phyloP scores from a whole-genome alignment of 2,797 vertebrate species.

The Fistularia commersonii region DNA sequence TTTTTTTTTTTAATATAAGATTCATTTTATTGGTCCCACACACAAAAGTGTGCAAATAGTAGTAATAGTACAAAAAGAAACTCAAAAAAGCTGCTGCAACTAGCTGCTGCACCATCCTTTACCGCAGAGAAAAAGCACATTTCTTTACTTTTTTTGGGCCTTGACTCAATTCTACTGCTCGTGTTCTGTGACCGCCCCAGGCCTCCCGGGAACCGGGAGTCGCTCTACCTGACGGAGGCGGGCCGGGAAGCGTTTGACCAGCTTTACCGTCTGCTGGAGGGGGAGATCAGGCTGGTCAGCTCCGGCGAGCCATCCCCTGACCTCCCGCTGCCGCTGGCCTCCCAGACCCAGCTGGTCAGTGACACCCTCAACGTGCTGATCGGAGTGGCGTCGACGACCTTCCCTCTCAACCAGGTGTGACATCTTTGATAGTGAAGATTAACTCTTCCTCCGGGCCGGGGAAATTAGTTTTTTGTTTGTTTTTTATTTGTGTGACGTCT shows the following conservation, averaged over 20 bases:
- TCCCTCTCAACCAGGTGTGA: conserved; percentile 88
- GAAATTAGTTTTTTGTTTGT: no score
- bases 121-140: no score
- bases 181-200: conserved; percentile 66
- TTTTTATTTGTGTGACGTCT: no score
- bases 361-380: conserved; percentile 92
- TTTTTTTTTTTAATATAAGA: no score
- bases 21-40: no score
- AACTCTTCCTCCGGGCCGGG: no score
- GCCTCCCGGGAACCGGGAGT: conserved; percentile 88
- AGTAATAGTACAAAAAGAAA: no score
- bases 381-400: conserved; percentile 89
- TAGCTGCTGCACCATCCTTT: no score
- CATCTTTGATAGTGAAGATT: not conserved
- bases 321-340: conserved; percentile 78
- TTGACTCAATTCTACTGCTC: no score
- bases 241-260: conserved; percentile 92
- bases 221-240: conserved; percentile 88
- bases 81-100: no score
- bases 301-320: conserved; percentile 73
- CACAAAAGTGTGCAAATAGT: no score
- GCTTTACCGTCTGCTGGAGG: conserved; percentile 85
- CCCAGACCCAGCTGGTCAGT: conserved; percentile 86
- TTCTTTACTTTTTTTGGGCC: no score
- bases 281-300: conserved; percentile 81